A percentile compares a stretch with the other conserved stretches of the same genome.
Evolutionary conservation across 1,140 invertebrate genomes (phyloP).

Genomic region (Cyphomyrmex costatus): DNA sequence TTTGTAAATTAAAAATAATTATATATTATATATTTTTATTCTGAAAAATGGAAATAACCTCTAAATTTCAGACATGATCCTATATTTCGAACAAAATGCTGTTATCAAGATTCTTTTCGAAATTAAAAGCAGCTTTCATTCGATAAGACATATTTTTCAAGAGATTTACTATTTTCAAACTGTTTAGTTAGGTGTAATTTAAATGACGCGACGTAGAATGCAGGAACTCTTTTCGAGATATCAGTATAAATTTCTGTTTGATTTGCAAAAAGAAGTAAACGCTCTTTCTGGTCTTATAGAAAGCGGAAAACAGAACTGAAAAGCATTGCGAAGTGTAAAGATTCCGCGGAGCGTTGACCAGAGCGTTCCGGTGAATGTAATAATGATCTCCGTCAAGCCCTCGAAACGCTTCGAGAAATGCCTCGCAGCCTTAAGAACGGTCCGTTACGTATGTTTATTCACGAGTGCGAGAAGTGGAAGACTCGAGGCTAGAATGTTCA

Average conservation of each 20-base stretch:
- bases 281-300: constrained; percentile 9
- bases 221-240: not conserved
- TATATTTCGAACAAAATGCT: not conserved
- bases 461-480: constrained; percentile 35
- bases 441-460: constrained; percentile 64
- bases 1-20: not conserved
- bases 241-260: not conserved
- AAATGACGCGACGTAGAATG: not conserved
- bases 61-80: not conserved
- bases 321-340: constrained; percentile 18
- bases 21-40: not conserved
- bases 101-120: not conserved
- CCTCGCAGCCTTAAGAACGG: constrained; percentile 30
- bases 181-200: not conserved
- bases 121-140: not conserved
- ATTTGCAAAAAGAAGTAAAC: constrained; percentile 13
- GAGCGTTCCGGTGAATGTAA: constrained; percentile 50
- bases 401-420: constrained; percentile 52
- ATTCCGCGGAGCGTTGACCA: not conserved
- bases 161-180: not conserved
- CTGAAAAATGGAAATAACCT: not conserved
- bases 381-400: constrained; percentile 53
- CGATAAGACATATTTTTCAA: not conserved
- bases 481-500: not conserved
- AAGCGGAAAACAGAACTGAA: constrained; percentile 4